Evolutionary conservation across 2,888 invertebrate species (phyloP), one percentile per base, ranked within the genome.

Genomic region (Eulithis prunata): DNA sequence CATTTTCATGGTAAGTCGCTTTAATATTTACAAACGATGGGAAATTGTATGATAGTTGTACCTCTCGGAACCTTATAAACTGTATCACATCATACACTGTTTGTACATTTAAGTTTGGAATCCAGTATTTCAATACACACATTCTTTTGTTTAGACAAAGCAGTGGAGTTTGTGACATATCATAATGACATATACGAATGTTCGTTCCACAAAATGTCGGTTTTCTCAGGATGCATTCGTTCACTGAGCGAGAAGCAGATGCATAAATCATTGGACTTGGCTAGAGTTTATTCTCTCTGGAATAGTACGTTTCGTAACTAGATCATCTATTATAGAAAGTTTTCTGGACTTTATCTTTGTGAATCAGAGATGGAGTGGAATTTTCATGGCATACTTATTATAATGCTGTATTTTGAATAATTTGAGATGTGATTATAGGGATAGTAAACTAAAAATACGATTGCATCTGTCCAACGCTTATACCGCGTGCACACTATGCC

Each of bases 1-100:
- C 64, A 70, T 74, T 71, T 68, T 55, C 64, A 66, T 62, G 65
- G 64, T 64, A 66, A 68, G 63, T 66, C 60, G 28, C 49, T 54
- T 61, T 57, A 64, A 68, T 64, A 68, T 64, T 68, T 58, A 61
- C 63, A 36, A 59, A 63, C 57, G 13, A 64, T 58, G 56, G 49
- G 21, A 54, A 57, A 56, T 62, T 36, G 46, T 14, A 67, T 57
- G 11, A 63, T 57, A 57, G 67, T 62, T 28, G 55, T 55, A 43
- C 46, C 38, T 52, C 41, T 47, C 21, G 21, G 21, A 21, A 21
- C 21, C 1, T 21, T 28, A 43, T 54, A 43, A 53, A 8, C 38
- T 38, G 38, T 38, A 38, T 38, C 8, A 21, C 21, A 3, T 32
- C 32, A 32, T 6, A 32, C n/a, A 32, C 32, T 32, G 32, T 6